Evolutionary conservation across 2,888 invertebrate genomes (phyloP).

Genomic region (Nymphalis polychloros): DNA sequence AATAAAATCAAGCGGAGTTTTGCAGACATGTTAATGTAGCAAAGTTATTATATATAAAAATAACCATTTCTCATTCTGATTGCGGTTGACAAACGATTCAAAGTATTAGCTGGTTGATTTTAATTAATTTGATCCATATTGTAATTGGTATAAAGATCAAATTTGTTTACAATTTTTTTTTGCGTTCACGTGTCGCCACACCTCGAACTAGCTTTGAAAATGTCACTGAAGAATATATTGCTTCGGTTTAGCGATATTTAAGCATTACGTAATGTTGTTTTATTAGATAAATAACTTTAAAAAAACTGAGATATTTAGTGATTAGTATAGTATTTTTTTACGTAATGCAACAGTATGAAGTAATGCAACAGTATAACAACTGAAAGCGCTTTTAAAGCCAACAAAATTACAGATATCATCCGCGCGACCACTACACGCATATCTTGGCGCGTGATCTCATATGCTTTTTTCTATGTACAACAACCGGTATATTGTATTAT

Average conservation of each 20-base stretch:
- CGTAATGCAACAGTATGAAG: no score
- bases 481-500: no score
- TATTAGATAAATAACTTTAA: no score
- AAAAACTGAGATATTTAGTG: no score
- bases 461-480: no score
- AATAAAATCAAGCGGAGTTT: neutral
- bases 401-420: no score
- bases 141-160: neutral
- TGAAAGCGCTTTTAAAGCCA: no score
- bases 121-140: neutral
- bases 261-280: no score
- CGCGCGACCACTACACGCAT: no score
- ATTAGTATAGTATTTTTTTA: no score
- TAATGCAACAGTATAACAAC: no score
- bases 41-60: conserved; percentile 5
- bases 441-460: no score
- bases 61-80: conserved; percentile 12
- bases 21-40: neutral
- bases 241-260: neutral
- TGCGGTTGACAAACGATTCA: neutral
- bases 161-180: neutral
- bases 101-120: neutral
- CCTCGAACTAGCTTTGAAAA: conserved; percentile 1
- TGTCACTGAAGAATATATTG: neutral
- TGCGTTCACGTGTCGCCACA: neutral